Conservation (phyloP, 2,113 vertebrate species). For the Phoenicopterus ruber region DNA sequence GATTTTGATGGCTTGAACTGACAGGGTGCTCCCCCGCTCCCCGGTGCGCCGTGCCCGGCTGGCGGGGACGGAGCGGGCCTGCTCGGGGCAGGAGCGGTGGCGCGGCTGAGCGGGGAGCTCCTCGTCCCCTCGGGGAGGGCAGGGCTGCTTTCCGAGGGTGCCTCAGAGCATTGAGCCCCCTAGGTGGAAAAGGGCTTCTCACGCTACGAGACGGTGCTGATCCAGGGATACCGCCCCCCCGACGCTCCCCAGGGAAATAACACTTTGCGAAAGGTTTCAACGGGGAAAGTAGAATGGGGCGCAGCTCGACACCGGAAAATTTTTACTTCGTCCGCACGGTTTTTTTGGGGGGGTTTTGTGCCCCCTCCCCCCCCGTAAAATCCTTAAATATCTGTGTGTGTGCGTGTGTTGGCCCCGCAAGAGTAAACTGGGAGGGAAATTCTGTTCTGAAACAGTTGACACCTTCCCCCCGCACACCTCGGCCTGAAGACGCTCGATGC, state of each 20-base stretch:
- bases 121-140: neutral
- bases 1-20: neutral
- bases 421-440: neutral
- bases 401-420: accelerated
- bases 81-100: no score
- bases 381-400: accelerated
- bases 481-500: no score
- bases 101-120: neutral
- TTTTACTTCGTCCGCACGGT: accelerated
- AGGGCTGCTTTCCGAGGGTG: neutral
- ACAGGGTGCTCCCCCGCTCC: accelerated
- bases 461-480: accelerated
- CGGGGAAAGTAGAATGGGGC: accelerated
- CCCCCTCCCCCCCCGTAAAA: neutral
- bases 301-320: accelerated
- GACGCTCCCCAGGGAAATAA: accelerated
- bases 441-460: neutral
- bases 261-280: neutral
- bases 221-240: accelerated
- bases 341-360: no score
- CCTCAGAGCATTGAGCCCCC: accelerated
- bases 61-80: neutral
- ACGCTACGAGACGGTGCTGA: accelerated
- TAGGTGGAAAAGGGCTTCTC: neutral
- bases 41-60: accelerated